Conservation (phyloP, 2,888 invertebrate species). For the Caenorhabditis japonica region DNA sequence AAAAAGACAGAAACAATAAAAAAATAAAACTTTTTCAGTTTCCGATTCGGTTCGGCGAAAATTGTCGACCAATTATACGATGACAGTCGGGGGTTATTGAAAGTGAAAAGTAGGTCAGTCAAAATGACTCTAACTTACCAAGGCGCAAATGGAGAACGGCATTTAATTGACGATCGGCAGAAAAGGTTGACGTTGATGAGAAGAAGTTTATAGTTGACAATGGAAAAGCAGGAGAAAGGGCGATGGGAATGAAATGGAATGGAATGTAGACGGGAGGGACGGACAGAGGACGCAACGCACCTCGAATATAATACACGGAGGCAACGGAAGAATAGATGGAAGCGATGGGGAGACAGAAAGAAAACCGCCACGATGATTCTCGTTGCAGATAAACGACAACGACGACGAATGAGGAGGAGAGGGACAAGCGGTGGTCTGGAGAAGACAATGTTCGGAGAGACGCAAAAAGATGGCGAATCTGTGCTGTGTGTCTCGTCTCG, state of each 20-base stretch:
- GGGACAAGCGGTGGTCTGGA: constrained; percentile 4
- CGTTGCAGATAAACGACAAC: constrained; percentile 49
- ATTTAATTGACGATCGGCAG: constrained; percentile 7
- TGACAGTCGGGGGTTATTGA: constrained; percentile 1
- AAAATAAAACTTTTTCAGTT: constrained; percentile 9
- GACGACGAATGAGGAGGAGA: constrained; percentile 31
- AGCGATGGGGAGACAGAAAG: constrained; percentile 7
- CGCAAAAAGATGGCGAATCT: constrained; percentile 19
- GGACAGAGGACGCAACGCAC: constrained; percentile 23
- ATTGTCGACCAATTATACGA: no score
- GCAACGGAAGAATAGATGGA: neutral
- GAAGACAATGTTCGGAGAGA: neutral
- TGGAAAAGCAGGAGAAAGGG: neutral
- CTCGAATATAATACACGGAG: constrained; percentile 19
- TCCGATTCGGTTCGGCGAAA: constrained; percentile 1
- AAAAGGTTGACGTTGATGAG: no score
- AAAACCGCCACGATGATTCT: constrained; percentile 24
- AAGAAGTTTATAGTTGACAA: no score
- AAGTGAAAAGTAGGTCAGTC: constrained; percentile 42
- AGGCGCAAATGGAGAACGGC: constrained; percentile 48
- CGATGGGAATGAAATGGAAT: constrained; percentile 1
- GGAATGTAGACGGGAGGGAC: constrained; percentile 5
- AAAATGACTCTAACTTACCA: constrained; percentile 35
- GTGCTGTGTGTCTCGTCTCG: constrained; percentile 28
- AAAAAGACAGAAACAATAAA: neutral